Conservation (phyloP, 2,113 vertebrate genomes). For the Raphicerus campestris region DNA sequence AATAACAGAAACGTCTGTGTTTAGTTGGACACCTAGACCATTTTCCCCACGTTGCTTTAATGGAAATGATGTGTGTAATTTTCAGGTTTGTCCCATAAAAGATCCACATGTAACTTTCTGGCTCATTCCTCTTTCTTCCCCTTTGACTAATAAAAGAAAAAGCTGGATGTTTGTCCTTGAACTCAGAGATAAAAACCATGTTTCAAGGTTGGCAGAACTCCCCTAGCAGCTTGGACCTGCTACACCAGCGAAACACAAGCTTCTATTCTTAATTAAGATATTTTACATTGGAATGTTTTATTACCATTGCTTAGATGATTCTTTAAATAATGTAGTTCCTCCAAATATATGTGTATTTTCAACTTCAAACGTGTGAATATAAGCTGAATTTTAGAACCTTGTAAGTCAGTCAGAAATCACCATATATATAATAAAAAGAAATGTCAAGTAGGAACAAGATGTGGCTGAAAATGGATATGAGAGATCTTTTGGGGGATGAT, state of each 20-base stretch:
- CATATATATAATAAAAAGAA: background rate
- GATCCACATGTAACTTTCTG: background rate
- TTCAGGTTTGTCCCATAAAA: background rate
- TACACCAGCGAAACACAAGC: background rate
- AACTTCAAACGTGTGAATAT: background rate
- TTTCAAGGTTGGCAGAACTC: background rate
- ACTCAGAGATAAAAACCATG: background rate
- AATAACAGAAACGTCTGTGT: background rate
- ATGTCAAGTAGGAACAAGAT: background rate
- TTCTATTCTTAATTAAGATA: background rate
- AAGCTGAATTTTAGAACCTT: background rate
- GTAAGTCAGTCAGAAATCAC: background rate
- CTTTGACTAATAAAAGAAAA: background rate
- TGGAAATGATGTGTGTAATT: background rate
- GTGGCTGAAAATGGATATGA: background rate
- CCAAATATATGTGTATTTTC: background rate
- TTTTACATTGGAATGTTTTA: background rate
- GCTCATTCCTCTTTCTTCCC: background rate
- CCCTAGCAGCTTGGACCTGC: background rate
- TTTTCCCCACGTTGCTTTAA: background rate
- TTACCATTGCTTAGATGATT: background rate
- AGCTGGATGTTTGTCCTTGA: background rate
- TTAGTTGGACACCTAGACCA: background rate
- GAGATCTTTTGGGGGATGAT: background rate
- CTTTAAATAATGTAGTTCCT: background rate